These are phyloP conservation scores for Ptiloglossa arizonensis DNA, from an alignment of 1,140 invertebrate species.

Conservation along the genomic window DNA sequence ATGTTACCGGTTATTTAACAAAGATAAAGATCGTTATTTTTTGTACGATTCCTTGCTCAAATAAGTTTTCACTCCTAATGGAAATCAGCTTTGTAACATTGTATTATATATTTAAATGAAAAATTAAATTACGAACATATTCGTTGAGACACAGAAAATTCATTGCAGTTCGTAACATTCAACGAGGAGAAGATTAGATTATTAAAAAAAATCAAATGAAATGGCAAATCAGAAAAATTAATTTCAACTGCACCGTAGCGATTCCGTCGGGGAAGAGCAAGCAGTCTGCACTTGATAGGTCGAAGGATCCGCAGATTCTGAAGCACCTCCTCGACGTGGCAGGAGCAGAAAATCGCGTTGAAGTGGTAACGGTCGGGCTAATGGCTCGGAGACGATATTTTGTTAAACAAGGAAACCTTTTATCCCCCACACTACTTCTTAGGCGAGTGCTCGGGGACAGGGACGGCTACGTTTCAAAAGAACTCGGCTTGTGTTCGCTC, in stretches of 20 bases:
- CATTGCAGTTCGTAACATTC: too few species aligned
- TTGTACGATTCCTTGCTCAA: too few species aligned
- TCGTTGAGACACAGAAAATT: background rate
- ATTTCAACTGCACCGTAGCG: conserved; percentile 39
- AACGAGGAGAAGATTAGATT: background rate
- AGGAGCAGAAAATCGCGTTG: conserved; percentile 73
- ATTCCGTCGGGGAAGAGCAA: conserved; percentile 26
- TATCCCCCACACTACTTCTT: conserved; percentile 70
- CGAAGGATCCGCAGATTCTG: conserved; percentile 59
- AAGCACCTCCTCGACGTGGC: conserved; percentile 62
- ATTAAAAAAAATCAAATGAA: background rate
- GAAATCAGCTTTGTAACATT: too few species aligned
- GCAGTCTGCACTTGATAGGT: conserved; percentile 63
- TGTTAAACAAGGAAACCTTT: conserved; percentile 82
- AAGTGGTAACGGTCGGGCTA: conserved; percentile 77
- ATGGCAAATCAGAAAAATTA: conserved; percentile 14
- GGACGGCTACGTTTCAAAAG: conserved; percentile 55
- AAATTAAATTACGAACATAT: background rate
- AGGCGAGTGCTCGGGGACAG: conserved; percentile 58
- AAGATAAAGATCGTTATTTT: too few species aligned
- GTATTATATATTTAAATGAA: too few species aligned
- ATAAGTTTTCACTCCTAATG: too few species aligned
- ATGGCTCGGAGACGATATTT: conserved; percentile 80
- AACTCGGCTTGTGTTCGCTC: conserved; percentile 17
- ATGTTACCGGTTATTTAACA: too few species aligned